These are phyloP conservation scores for Pseudachorutes palmiensis DNA, from an alignment of 1,140 invertebrate genomes.

Conservation along the genomic window DNA sequence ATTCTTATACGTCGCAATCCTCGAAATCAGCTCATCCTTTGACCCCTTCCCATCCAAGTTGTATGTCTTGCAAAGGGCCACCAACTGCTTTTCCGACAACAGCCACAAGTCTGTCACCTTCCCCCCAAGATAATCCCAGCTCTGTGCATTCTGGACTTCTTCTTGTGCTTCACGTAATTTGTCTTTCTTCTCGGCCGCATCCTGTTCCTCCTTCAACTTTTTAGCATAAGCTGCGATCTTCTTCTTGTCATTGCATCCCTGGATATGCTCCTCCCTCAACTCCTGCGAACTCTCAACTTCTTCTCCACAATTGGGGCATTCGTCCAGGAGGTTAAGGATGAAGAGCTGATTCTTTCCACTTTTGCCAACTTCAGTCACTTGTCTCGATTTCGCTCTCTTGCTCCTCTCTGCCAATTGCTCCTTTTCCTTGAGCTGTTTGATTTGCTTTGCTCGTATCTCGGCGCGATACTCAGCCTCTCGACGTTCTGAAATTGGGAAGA, in stretches of 20 bases:
- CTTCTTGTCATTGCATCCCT: conserved; percentile 15
- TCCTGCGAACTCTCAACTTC: conserved; percentile 2
- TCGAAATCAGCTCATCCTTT: conserved; percentile 20
- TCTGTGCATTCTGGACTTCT: conserved; percentile 20
- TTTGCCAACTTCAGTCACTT: not conserved
- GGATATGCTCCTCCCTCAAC: conserved; percentile 14
- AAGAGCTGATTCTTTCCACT: conserved; percentile 17
- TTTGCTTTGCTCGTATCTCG: conserved; percentile 20
- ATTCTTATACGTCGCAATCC: conserved; percentile 12
- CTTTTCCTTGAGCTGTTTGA: conserved; percentile 17
- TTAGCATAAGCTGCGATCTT: conserved; percentile 21
- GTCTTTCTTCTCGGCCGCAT: conserved; percentile 10
- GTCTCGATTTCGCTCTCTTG: conserved; percentile 4
- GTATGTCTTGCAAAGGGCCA: conserved; percentile 16
- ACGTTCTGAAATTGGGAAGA: conserved; percentile 18
- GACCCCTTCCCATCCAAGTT: conserved; percentile 7
- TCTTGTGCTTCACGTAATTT: conserved; percentile 3
- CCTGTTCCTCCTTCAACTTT: conserved; percentile 3
- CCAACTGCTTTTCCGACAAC: conserved; percentile 15
- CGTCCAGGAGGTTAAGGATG: conserved; percentile 17
- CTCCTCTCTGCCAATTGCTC: conserved; percentile 16
- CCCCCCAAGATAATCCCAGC: conserved; percentile 20
- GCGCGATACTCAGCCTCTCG: conserved; percentile 18
- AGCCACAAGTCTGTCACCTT: conserved; percentile 21
- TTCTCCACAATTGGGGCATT: conserved; percentile 20